Conservation (phyloP, 2,113 vertebrate species). For the Vidua chalybeata region DNA sequence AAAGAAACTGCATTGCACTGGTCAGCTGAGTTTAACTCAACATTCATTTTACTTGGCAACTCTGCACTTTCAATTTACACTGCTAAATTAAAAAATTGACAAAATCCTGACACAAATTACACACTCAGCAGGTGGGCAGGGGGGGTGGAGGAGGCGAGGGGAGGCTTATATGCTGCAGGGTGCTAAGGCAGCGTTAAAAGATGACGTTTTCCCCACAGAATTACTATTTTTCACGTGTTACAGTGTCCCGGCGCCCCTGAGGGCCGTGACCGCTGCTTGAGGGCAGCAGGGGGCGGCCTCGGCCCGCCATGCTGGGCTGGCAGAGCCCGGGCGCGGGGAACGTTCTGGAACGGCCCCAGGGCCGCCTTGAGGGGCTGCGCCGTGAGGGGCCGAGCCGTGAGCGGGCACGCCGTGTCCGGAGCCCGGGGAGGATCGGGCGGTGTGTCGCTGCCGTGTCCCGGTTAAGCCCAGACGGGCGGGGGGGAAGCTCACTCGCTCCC, state of each 20-base stretch:
- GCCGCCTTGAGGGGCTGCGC: not conserved
- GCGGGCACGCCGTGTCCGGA: not conserved
- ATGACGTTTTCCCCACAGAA: accelerated
- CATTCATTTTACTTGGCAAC: not conserved
- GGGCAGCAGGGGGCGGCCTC: not conserved
- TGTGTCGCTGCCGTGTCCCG: accelerated
- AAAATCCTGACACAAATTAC: not conserved
- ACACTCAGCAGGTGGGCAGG: not conserved
- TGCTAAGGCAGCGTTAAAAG: too few species aligned
- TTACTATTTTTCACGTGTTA: accelerated
- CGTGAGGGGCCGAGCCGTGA: not conserved
- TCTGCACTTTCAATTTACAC: not conserved
- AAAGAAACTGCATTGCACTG: accelerated
- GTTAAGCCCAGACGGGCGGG: too few species aligned
- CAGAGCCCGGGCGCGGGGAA: not conserved
- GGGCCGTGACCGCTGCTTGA: not conserved
- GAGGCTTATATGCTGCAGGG: accelerated
- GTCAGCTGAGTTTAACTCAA: not conserved
- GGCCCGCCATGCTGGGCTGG: not conserved
- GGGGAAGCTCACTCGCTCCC: not conserved
- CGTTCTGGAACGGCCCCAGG: not conserved
- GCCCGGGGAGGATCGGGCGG: accelerated
- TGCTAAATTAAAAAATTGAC: not conserved
- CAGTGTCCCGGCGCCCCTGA: not conserved
- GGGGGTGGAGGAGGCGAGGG: not conserved